phyloP scores from a whole-genome alignment of 1,140 invertebrate species.

The Diuraphis noxia region DNA sequence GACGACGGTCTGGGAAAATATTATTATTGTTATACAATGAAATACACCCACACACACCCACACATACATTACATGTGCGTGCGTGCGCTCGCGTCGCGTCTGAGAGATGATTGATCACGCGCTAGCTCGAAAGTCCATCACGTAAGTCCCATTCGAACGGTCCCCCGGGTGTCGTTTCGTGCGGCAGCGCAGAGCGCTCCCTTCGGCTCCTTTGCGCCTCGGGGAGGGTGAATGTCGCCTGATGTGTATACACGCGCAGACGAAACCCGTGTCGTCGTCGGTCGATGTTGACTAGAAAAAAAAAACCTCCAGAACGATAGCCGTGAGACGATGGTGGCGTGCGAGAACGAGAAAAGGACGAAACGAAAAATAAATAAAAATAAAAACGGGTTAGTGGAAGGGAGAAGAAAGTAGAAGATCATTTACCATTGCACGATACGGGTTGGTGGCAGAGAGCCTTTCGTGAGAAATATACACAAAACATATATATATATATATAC shows the following conservation, averaged over 20 bases:
- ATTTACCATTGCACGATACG: neutral
- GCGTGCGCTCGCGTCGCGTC: neutral
- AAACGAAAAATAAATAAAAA: constrained; percentile 4
- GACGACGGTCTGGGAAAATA: neutral
- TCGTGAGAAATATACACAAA: constrained; percentile 32
- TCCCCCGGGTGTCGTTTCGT: constrained; percentile 30
- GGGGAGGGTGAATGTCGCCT: neutral
- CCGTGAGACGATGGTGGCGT: neutral
- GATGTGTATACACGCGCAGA: neutral
- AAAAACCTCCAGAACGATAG: neutral
- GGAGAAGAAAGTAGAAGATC: constrained; percentile 1
- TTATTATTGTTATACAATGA: neutral
- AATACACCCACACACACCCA: neutral
- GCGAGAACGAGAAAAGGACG: constrained; percentile 1
- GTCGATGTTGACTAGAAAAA: neutral
- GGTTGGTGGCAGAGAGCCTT: neutral
- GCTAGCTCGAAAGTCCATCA: constrained; percentile 1
- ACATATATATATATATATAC: neutral
- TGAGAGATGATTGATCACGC: constrained; percentile 16
- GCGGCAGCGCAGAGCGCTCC: neutral
- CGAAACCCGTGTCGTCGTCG: neutral
- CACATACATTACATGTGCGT: neutral
- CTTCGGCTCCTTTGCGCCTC: neutral
- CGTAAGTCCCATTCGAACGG: constrained; percentile 7
- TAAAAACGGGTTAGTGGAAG: neutral